Base-by-base conservation (phyloP, 2,113 vertebrate genomes). In the Australoheros scitulus region DNA sequence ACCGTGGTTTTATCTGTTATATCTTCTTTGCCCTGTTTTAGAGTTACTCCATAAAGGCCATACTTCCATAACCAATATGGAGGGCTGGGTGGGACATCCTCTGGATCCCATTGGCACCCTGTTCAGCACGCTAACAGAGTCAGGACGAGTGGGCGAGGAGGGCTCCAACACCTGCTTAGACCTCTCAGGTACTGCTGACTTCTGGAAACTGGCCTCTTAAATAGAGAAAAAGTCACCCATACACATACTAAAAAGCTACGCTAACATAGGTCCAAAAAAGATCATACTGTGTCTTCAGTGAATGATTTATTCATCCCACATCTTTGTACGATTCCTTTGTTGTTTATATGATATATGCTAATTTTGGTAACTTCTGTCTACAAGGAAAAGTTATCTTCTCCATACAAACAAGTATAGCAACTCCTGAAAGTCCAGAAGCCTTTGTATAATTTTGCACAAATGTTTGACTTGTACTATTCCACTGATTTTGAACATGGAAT, bases 81-180 rank as follows among this genome's bases (percentile, higher is more conserved):
- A 99, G 94, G 98, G 98, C 89, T 99, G 98, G 98, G 98, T 99
- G 81, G 98, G 98, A 63, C 98, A 99, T 88, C 98, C 98, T 3
- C 88, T 99, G 90, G 98, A 99, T 77, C 98, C 98, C 9, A 96
- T 99, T 80, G 97, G 98, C 6, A 99, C 98, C 9, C 96, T 99
- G 68, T 99, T 99, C 84, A 97, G 97, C 95, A 99, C 97, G 76
- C 95, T 99, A 59, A 99, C 98, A 91, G 98, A 99, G 95, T 97
- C 97, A 7, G 98, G 97, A 78, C 96, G 95, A 60, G 95, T 91
- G 5, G 96, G 97, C 55, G 98, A 98, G 59, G 98, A 98, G 95
- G 97, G 86, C 60, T 85, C 90, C 34, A 95, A 92, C 88, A 94
- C 76, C 77, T 97, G 97, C 85, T 95, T 97, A 10, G 97, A 98